Percentiles rank a stretch among this genome's conserved stretches.
These are phyloP conservation scores for Clepsis dumicolana DNA, from an alignment of 2,888 invertebrate genomes.

Conservation along the genomic window DNA sequence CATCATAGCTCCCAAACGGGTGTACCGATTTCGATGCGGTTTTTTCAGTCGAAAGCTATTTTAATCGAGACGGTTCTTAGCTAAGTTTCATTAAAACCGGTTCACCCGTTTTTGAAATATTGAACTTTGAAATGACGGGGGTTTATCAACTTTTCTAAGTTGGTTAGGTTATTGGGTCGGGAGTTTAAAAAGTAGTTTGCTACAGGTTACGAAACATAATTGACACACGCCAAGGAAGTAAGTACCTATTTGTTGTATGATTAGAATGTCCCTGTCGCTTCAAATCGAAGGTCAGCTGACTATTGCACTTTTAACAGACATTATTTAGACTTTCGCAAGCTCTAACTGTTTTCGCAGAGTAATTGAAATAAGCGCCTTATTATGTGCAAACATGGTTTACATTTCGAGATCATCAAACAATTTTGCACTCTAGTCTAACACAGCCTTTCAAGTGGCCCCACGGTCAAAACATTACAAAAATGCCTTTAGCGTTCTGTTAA, in stretches of 20 bases:
- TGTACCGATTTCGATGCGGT: no score
- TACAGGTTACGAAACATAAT: neutral
- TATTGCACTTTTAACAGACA: neutral
- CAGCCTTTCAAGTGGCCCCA: neutral
- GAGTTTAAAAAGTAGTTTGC: no score
- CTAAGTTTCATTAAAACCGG: no score
- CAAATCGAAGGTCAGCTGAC: neutral
- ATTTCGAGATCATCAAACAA: neutral
- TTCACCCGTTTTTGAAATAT: no score
- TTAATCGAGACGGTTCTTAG: no score
- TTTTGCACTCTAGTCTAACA: neutral
- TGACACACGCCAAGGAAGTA: neutral
- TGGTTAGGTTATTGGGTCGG: no score
- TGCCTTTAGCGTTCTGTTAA: neutral
- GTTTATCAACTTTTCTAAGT: no score
- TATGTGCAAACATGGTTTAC: neutral
- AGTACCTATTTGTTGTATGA: neutral
- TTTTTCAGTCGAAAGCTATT: no score
- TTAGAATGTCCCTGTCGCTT: neutral
- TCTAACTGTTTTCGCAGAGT: neutral
- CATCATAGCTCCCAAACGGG: no score
- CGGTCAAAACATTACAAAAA: constrained; percentile 1
- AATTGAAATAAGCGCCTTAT: neutral
- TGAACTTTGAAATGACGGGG: no score
- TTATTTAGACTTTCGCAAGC: neutral